Evolutionary conservation across 2,797 vertebrate genomes (phyloP).

Genomic region (Rhodeus uyekii): DNA sequence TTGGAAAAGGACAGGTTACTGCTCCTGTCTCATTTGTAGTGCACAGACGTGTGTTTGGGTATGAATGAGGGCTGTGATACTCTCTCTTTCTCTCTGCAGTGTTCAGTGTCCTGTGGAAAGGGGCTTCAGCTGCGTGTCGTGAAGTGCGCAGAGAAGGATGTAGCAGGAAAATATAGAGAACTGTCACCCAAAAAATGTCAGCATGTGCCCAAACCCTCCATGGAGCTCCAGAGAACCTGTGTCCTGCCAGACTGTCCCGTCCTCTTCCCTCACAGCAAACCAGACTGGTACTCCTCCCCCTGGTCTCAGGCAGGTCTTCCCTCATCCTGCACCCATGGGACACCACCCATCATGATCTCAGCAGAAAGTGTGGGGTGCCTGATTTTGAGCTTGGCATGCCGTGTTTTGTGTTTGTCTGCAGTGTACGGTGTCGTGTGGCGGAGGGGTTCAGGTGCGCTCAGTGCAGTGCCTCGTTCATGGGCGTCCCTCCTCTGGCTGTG

Average conservation of each 20-base stretch:
- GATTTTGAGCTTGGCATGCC: background rate
- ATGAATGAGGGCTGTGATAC: background rate
- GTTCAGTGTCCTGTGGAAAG: slow-evolving; percentile 82
- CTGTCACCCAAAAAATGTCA: slow-evolving; percentile 82
- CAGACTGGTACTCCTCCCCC: slow-evolving; percentile 81
- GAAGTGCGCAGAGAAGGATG: slow-evolving; percentile 84
- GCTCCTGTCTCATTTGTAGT: background rate
- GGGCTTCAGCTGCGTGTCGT: slow-evolving; percentile 81
- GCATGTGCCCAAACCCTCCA: slow-evolving; percentile 76
- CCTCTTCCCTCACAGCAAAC: slow-evolving; percentile 51
- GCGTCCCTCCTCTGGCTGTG: slow-evolving; percentile 73
- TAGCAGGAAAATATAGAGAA: slow-evolving; percentile 83
- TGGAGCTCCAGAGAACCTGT: slow-evolving; percentile 80
- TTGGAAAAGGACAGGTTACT: background rate
- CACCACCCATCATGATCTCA: background rate
- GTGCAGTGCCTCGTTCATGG: slow-evolving; percentile 83
- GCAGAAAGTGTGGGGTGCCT: background rate
- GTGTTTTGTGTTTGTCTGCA: slow-evolving; percentile 61
- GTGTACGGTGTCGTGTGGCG: slow-evolving; percentile 91
- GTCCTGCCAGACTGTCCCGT: slow-evolving; percentile 70
- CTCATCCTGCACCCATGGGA: background rate
- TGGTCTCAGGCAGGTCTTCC: slow-evolving; percentile 83
- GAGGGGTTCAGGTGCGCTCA: slow-evolving; percentile 81
- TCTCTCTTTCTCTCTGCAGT: slow-evolving; percentile 70
- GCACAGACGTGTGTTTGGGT: background rate